Conservation (phyloP, 2,888 invertebrate species). For the Philereme vetulata region DNA sequence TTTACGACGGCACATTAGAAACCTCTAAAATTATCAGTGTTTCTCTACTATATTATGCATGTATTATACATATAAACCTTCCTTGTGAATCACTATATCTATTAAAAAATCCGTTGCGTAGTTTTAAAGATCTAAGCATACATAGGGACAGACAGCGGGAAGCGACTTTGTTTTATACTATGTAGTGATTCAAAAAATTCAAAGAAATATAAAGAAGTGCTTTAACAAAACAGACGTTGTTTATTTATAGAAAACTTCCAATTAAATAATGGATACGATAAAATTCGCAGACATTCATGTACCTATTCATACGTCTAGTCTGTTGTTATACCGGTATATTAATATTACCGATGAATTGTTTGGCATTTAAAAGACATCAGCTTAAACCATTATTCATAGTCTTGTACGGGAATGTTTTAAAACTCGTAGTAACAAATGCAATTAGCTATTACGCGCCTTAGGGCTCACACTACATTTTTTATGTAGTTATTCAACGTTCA, state of each 20-base stretch:
- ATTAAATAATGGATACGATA: constrained; percentile 3
- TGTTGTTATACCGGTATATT: constrained; percentile 9
- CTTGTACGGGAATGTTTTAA: constrained; percentile 13
- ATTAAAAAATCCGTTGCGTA: too few species aligned
- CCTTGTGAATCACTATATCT: too few species aligned
- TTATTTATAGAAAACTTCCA: background rate
- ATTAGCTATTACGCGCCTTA: constrained; percentile 54
- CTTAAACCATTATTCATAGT: constrained; percentile 13
- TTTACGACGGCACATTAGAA: too few species aligned
- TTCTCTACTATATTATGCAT: too few species aligned
- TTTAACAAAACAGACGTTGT: too few species aligned
- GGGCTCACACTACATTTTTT: constrained; percentile 42
- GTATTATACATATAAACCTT: too few species aligned
- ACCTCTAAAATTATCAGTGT: too few species aligned
- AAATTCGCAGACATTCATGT: background rate
- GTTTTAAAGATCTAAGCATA: too few species aligned
- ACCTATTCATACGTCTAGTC: background rate
- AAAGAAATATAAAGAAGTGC: too few species aligned
- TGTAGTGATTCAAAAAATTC: too few species aligned
- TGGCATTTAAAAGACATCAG: constrained; percentile 18
- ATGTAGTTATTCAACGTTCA: constrained; percentile 43
- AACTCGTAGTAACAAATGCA: constrained; percentile 56
- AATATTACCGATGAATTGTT: constrained; percentile 16
- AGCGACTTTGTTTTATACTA: too few species aligned
- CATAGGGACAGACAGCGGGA: too few species aligned